Evolutionary conservation across 2,797 vertebrate genomes (phyloP), one percentile per base, ranked within the genome.

Genomic region (Zalophus californianus): DNA sequence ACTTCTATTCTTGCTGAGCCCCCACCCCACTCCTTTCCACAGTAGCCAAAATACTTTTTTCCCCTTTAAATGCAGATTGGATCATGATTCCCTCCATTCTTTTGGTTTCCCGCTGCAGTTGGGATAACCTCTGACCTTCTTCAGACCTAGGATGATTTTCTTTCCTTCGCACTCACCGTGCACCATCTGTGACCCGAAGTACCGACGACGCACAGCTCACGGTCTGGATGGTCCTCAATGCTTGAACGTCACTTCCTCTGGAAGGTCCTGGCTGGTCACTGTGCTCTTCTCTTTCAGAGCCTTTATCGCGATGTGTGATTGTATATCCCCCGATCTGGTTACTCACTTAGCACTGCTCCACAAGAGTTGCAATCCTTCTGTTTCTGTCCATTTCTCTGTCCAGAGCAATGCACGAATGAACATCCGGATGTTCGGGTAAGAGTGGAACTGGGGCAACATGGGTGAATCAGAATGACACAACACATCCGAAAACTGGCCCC

Each of bases 161-260:
- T 41, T 38, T 52, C 44, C 27, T n/a, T 62, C 8, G 18, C 29
- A 10, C 25, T 86, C 60, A 7, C 35, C 12, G 3, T 6, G 32
- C 2, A 0, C 3, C 10, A 4, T 32, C 75, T 10, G 11, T 41
- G 77, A 50, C 5, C 52, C 0, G 3, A 48, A 72, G 27, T 25
- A 3, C 16, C 5, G 41, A 66, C 6, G 35, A 66, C 25, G 3
- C 13, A 3, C 3, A n/a, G 7, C 32, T 58, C 27, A 48, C 2
- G n/a, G 62, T n/a, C 75, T 3, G 3, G 0, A 3, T 2, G 66
- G 83, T 38, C 15, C 15, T 73, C 1, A 9, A 10, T 38, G 38
- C 27, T 21, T 7, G 35, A 52, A 52, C 21, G 20, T n/a, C 5
- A 0, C 35, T 4, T 44, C 29, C 35, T 86, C 72, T 20, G 21